These are phyloP conservation scores for Ctenomys sociabilis DNA, from an alignment of 2,113 vertebrate genomes.

Conservation along the genomic window DNA sequence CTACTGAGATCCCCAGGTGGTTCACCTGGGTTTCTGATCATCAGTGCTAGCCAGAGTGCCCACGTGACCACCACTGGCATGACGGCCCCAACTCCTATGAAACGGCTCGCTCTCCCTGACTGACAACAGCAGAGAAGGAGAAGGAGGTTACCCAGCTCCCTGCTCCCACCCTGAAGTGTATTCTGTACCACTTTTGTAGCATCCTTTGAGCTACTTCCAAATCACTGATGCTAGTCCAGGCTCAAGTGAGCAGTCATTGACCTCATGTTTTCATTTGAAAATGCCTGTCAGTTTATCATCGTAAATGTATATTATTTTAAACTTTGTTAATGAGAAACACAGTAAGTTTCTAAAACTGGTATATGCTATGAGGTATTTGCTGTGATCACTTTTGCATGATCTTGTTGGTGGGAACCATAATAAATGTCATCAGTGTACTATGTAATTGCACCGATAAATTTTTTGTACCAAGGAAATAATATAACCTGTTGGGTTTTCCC, in stretches of 20 bases:
- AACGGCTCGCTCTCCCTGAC: neutral
- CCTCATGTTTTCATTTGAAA: conserved; percentile 22
- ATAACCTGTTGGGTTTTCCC: conserved; percentile 48
- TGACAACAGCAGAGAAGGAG: neutral
- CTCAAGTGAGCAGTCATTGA: neutral
- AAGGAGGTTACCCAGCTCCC: neutral
- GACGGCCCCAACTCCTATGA: neutral
- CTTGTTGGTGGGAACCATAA: neutral
- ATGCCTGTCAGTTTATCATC: neutral
- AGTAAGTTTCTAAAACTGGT: neutral
- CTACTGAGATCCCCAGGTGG: neutral
- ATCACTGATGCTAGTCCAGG: neutral
- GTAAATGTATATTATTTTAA: neutral
- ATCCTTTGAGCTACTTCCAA: neutral
- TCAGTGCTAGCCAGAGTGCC: neutral
- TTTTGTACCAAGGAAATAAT: conserved; percentile 39
- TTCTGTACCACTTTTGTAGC: neutral
- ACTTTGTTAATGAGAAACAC: neutral
- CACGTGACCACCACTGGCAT: neutral
- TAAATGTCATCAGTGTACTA: neutral
- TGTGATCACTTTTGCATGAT: neutral
- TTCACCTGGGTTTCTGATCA: neutral
- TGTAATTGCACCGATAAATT: conserved; percentile 46
- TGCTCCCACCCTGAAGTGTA: neutral
- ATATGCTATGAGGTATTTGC: neutral